These are phyloP conservation scores for Macropus fuliginosus DNA, from an alignment of 2,797 vertebrate genomes.

Conservation along the genomic window DNA sequence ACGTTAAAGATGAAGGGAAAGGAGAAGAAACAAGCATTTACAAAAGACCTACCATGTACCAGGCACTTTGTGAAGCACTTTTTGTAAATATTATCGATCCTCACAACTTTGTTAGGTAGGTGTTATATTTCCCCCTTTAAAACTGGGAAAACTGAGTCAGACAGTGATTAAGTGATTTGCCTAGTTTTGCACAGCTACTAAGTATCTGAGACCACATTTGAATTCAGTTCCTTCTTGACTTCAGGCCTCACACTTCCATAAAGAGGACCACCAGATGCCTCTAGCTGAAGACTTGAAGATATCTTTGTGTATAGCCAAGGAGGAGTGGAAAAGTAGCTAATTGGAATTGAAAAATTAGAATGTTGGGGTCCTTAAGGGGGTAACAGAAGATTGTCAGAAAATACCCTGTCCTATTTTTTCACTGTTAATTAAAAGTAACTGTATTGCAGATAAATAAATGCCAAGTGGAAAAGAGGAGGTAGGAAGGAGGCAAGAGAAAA, in stretches of 20 bases:
- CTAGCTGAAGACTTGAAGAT: background rate
- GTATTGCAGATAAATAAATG: background rate
- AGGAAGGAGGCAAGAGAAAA: background rate
- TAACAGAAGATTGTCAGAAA: background rate
- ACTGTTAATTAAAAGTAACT: background rate
- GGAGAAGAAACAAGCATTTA: no score
- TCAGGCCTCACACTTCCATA: background rate
- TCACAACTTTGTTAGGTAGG: background rate
- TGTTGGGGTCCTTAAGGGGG: background rate
- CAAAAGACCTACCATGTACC: no score
- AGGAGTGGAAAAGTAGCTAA: background rate
- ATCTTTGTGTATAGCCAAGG: background rate
- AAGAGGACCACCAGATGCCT: accelerated
- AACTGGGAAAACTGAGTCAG: background rate
- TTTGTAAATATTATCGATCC: no score
- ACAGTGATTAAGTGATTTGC: background rate
- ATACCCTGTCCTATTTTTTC: background rate
- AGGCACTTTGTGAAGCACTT: no score
- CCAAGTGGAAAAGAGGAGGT: background rate
- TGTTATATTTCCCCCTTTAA: background rate
- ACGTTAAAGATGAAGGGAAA: no score
- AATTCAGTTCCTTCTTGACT: background rate
- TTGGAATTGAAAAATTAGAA: background rate
- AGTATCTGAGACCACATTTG: background rate
- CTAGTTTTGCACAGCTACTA: background rate